A percentile compares a stretch with the other conserved stretches of the same genome.
These are phyloP conservation scores for Malacoctenus gilli DNA, from an alignment of 2,797 vertebrate genomes.

Conservation along the genomic window DNA sequence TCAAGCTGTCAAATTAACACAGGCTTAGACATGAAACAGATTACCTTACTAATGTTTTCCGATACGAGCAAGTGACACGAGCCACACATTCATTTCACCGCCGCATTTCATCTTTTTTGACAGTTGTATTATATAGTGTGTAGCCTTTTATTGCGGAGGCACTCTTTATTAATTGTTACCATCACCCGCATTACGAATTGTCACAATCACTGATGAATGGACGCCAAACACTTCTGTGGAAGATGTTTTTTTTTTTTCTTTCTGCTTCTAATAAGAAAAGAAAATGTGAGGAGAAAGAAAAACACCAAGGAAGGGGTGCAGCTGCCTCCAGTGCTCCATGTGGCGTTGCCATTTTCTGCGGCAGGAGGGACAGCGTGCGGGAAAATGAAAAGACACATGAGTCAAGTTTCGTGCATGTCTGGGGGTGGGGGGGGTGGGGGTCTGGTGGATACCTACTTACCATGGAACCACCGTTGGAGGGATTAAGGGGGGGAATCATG, in stretches of 20 bases:
- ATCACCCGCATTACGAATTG: constrained; percentile 57
- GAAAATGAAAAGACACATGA: constrained; percentile 36
- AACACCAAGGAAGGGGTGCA: constrained; percentile 30
- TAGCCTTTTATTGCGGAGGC: constrained; percentile 56
- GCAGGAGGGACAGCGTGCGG: constrained; percentile 19
- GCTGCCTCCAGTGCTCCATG: constrained; percentile 46
- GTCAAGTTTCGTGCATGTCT: constrained; percentile 45
- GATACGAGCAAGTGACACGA: constrained; percentile 45
- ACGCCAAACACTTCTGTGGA: constrained; percentile 47
- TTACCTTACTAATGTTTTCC: constrained; percentile 56
- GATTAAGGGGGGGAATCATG: constrained; percentile 72
- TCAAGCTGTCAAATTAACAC: constrained; percentile 61
- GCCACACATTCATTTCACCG: constrained; percentile 39
- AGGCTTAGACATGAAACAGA: constrained; percentile 61
- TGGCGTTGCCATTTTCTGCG: constrained; percentile 37
- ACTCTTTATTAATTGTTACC: constrained; percentile 45
- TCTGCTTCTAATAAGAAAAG: constrained; percentile 41
- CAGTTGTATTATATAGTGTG: constrained; percentile 40
- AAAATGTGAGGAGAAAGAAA: constrained; percentile 15
- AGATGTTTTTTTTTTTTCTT: constrained; percentile 28
- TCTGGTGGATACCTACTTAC: constrained; percentile 66
- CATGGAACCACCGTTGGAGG: constrained; percentile 67
- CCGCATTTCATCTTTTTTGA: constrained; percentile 52
- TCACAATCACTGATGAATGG: constrained; percentile 42
- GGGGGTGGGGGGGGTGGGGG: constrained; percentile 21